Evolutionary conservation across 2,888 invertebrate species (phyloP).

Genomic region (Saturnia pavonia): DNA sequence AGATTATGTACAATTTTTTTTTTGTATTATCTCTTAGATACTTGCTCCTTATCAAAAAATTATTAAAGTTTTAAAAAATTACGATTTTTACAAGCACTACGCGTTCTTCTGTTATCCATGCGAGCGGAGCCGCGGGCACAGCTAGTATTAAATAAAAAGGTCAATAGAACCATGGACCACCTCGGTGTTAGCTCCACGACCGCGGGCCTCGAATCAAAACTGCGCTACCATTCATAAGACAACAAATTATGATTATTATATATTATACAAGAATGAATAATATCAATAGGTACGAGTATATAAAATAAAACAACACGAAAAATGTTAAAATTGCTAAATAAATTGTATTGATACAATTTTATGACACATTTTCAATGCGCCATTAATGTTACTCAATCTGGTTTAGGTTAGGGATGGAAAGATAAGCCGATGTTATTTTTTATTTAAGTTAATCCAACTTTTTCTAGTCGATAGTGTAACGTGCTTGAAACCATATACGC

Average conservation of each 20-base stretch:
- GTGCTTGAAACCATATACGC: too few relatives aligned
- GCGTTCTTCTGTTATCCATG: not conserved
- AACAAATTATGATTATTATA: not conserved
- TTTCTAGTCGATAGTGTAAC: too few relatives aligned
- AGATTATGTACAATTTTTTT: too few relatives aligned
- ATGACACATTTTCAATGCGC: constrained; percentile 14
- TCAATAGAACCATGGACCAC: not conserved
- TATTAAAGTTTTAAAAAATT: too few relatives aligned
- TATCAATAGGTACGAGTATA: not conserved
- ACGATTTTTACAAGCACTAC: too few relatives aligned
- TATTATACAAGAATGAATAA: not conserved
- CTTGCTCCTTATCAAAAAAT: too few relatives aligned
- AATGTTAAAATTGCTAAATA: constrained; percentile 8
- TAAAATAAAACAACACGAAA: not conserved
- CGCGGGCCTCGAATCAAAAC: not conserved
- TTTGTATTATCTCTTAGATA: too few relatives aligned
- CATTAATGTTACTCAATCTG: constrained; percentile 9
- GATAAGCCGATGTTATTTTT: too few relatives aligned
- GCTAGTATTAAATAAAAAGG: not conserved
- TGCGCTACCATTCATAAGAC: not conserved
- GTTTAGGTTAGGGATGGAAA: not conserved
- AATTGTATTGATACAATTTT: constrained; percentile 16
- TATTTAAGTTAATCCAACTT: too few relatives aligned
- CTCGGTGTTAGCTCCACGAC: not conserved
- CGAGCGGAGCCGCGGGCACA: not conserved